These are phyloP conservation scores for Pimpla rufipes DNA, from an alignment of 2,888 invertebrate genomes.

Conservation along the genomic window DNA sequence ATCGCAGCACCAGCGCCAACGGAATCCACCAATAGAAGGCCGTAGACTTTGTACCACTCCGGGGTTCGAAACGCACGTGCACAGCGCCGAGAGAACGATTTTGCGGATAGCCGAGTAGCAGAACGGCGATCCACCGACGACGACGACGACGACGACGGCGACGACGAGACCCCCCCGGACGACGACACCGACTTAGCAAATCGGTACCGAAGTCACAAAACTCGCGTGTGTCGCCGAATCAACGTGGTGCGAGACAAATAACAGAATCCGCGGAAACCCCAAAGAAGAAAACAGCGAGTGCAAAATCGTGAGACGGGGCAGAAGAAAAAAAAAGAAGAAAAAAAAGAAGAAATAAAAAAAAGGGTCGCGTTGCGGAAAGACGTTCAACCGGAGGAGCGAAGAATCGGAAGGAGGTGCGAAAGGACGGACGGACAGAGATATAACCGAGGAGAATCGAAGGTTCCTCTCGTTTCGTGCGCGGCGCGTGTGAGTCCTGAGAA, in stretches of 20 bases:
- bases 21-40: constrained; percentile 47
- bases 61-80: constrained; percentile 80
- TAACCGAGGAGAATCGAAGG: constrained; percentile 50
- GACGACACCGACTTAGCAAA: constrained; percentile 19
- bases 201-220: constrained; percentile 3
- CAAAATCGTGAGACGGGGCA: background rate
- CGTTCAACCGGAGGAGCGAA: constrained; percentile 44
- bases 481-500: constrained; percentile 61
- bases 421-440: constrained; percentile 32
- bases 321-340: background rate
- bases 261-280: background rate
- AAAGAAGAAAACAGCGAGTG: background rate
- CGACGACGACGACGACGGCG: constrained; percentile 33
- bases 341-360: no score
- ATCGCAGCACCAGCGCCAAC: background rate
- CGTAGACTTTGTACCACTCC: constrained; percentile 76
- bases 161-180: constrained; percentile 9
- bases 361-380: no score
- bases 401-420: constrained; percentile 49
- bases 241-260: background rate
- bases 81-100: constrained; percentile 61
- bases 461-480: constrained; percentile 48
- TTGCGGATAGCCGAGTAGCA: constrained; percentile 32
- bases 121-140: constrained; percentile 1
- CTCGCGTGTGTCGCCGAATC: constrained; percentile 1